Conservation (phyloP, 2,888 invertebrate genomes). For the Callyntrura sp. region DNA sequence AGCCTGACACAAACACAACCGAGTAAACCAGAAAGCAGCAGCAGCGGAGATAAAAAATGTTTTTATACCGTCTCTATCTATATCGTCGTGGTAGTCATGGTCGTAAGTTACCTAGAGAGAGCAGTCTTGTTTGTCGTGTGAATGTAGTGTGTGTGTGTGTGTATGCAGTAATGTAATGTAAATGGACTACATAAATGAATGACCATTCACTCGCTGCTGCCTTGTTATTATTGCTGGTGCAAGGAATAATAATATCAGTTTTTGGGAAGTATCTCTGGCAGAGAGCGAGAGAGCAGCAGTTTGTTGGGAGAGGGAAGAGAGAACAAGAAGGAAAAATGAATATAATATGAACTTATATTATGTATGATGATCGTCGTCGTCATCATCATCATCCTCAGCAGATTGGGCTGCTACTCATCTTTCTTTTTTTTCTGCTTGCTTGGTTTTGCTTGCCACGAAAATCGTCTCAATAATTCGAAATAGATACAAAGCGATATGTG, state of each 20-base stretch:
- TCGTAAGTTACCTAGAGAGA: too few relatives aligned
- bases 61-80: conserved; percentile 28
- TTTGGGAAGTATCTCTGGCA: not conserved
- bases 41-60: conserved; percentile 5
- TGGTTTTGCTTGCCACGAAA: conserved; percentile 27
- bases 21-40: not conserved
- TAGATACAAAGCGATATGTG: conserved; percentile 29
- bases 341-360: not conserved
- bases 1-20: not conserved
- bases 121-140: conserved; percentile 38
- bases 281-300: not conserved
- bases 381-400: not conserved
- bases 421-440: conserved; percentile 42
- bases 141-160: too few relatives aligned
- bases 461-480: conserved; percentile 48
- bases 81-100: conserved; percentile 1
- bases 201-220: conserved; percentile 36
- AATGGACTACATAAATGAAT: conserved; percentile 39
- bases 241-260: not conserved
- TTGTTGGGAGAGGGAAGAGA: not conserved
- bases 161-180: conserved; percentile 2
- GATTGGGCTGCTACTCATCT: conserved; percentile 32
- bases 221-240: not conserved
- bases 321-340: not conserved
- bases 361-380: not conserved